Evolutionary conservation across 2,888 invertebrate species (phyloP).

Genomic region (Ceratothoa steindachneri): DNA sequence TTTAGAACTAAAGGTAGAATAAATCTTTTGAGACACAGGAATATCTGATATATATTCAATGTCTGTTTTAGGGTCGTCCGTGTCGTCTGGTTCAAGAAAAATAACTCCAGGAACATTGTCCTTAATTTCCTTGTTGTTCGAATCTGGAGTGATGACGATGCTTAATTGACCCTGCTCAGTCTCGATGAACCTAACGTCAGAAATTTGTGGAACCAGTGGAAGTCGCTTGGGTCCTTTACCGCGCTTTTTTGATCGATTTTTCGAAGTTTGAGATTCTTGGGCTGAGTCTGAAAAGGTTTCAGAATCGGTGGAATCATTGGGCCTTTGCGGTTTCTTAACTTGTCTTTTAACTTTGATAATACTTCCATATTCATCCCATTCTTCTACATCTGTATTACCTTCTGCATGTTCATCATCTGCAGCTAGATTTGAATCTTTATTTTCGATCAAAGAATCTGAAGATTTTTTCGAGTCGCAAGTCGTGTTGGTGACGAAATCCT

Average conservation of each 20-base stretch:
- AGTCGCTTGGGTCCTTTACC: background rate
- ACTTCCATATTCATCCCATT: conserved; percentile 22
- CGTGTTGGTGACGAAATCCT: background rate
- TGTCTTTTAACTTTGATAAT: background rate
- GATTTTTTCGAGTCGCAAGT: background rate
- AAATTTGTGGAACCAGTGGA: conserved; percentile 28
- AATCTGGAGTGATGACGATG: conserved; percentile 36
- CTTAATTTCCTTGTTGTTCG: background rate
- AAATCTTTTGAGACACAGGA: background rate
- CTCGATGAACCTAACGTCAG: conserved; percentile 41
- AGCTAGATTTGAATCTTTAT: conserved; percentile 21
- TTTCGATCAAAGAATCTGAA: background rate
- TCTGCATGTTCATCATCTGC: conserved; percentile 20
- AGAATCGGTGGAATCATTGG: conserved; percentile 24
- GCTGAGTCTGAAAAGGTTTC: conserved; percentile 23
- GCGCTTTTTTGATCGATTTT: background rate
- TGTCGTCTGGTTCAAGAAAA: conserved; percentile 30
- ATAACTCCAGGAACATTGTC: conserved; percentile 30
- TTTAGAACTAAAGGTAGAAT: background rate
- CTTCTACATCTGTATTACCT: conserved; percentile 26
- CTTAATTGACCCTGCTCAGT: conserved; percentile 35
- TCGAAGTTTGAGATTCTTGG: conserved; percentile 17
- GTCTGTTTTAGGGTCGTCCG: conserved; percentile 23
- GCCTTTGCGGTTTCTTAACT: background rate
- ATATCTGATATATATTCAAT: conserved; percentile 23